Evolutionary conservation across 2,888 invertebrate genomes (phyloP), one percentile per base, ranked within the genome.

Genomic region (Drosophila pseudotakahashii): DNA sequence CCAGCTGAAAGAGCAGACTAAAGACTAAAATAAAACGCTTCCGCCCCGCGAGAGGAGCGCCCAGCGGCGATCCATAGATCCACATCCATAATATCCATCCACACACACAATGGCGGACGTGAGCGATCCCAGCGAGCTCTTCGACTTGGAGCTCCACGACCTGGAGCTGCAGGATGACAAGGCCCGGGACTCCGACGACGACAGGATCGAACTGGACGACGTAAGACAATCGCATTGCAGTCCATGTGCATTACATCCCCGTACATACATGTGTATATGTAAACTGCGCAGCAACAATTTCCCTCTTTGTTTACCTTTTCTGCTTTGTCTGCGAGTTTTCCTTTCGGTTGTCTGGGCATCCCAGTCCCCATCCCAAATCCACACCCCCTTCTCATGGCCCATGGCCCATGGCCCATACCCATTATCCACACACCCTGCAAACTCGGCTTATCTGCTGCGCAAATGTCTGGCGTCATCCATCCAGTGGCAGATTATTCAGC

Each of bases 141-240:
- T 98, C 93, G 97, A 98, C 94, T 95, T 98, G 92, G 98, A 98
- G 93, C 94, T 98, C 91, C 95, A 95, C 90, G 95, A 94, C 90
- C 11, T 48, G 32, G 98, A 98, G 93, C 94, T 98, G 91, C 95
- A 95, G 90, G 95, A 94, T 90, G 95, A 96, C 92, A 95, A 96
- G 91, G 96, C 96, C 89, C 93, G 93, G 59, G 91, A 92, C 77
- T 92, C 92, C 50, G 96, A 97, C 86, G 97, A 98, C 92, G 98
- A 98, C 93, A 95, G 95, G 91, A 96, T 97, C 91, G 97, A 97
- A 91, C 93, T 95, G 79, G 96, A 97, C 93, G 96, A 96, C 95
- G 98, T 97, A 94, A 94, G 93, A 16, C 11, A 47, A 34, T 1
- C 77, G 50, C 10, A 47, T 4, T 76, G 55, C 10, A n/a, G 3